Evolutionary conservation across 1,140 invertebrate genomes (phyloP), one percentile per base, ranked within the genome.

Genomic region (Nasonia longicornis): DNA sequence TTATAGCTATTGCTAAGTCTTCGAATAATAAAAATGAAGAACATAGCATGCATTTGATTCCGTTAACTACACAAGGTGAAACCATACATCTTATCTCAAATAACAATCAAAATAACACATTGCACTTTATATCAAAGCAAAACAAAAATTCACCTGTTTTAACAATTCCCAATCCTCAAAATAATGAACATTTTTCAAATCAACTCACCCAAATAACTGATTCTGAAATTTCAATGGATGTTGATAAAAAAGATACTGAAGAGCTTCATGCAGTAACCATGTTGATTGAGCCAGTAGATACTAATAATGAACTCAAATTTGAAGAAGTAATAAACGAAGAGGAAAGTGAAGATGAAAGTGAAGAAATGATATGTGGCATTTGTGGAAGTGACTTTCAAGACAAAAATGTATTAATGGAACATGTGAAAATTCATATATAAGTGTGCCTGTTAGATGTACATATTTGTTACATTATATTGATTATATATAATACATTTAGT

Each of bases 371-470:
- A 14, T 91, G 90, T 74, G 87, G 87, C 11, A 89, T 91, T 78
- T 91, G 90, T 64, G 90, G 89, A 1, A 88, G 89, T 78, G 88
- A 88, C 64, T 91, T 90, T 82, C 80, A 84, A 22, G 85, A 89
- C 38, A 90, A 90, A 83, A 85, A 84, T 66, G 84, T 86, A 38
- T 84, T 91, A 10, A 91, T 90, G 88, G 89, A 89, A 69, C 90
- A 91, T 78, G 89, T 91, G 26, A 90, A 90, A 79, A 87, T 87
- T 83, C 90, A 91, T 78, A 89, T 91, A 84, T 90, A 90, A 88
- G 52, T 58, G 52, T 58, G 52, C 52, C 52, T 58, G 52, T 58
- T 58, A n/a, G 52, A 58, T 58, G 52, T 58, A 64, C 20, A 77
- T 48, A n/a, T 73, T 10, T 77, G 12, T 52, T 29, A 63, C 20